phyloP scores from a whole-genome alignment of 1,140 invertebrate species.

The Ostrea denselamellosa region DNA sequence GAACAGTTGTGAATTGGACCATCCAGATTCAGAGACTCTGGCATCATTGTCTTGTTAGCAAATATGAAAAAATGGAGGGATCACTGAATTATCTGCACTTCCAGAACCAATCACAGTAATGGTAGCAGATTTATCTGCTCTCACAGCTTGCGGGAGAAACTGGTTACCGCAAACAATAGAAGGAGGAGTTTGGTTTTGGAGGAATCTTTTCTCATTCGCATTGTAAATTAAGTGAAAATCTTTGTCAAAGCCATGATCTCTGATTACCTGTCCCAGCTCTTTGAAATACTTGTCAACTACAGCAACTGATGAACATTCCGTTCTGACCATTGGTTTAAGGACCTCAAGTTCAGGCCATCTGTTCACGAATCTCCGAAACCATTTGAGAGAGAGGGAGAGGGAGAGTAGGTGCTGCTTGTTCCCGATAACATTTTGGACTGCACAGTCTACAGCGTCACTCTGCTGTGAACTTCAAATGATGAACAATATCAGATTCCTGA shows the following conservation, averaged over 20 bases:
- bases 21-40: conserved; percentile 35
- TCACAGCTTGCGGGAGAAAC: not conserved
- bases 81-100: not conserved
- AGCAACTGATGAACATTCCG: not conserved
- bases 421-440: no score
- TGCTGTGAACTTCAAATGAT: no score
- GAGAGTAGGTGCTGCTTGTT: no score
- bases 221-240: not conserved
- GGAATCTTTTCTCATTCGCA: not conserved
- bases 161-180: not conserved
- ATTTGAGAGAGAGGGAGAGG: no score
- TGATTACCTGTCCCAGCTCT: not conserved
- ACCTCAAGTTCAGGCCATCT: not conserved
- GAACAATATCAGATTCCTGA: no score
- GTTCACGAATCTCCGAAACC: not conserved
- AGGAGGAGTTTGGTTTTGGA: not conserved
- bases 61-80: not conserved
- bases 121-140: not conserved
- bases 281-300: not conserved
- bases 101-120: not conserved
- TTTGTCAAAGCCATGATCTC: not conserved
- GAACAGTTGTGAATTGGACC: conserved; percentile 37
- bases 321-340: not conserved
- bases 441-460: no score
- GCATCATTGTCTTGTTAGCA: not conserved